phyloP scores from a whole-genome alignment of 2,113 vertebrate species.

The Gracilinanus agilis region DNA sequence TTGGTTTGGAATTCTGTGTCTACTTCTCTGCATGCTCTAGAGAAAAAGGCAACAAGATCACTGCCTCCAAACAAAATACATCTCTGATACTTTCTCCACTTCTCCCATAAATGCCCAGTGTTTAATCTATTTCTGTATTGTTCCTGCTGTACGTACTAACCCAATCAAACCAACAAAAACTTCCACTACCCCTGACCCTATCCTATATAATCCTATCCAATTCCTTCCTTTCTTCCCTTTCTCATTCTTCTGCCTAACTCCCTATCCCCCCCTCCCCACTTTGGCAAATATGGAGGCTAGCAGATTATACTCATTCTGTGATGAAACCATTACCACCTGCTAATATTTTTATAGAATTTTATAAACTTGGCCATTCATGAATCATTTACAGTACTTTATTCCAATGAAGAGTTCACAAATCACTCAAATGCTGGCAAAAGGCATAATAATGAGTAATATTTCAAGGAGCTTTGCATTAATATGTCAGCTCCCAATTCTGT shows the following conservation, averaged over 20 bases:
- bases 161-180: neutral
- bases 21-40: neutral
- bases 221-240: neutral
- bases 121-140: neutral
- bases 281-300: constrained; percentile 59
- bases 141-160: neutral
- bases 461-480: constrained; percentile 63
- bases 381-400: constrained; percentile 77
- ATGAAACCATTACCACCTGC: constrained; percentile 67
- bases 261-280: neutral
- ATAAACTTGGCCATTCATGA: constrained; percentile 73
- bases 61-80: neutral
- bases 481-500: constrained; percentile 44
- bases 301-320: constrained; percentile 57
- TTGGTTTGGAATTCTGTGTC: neutral
- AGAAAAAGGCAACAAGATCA: neutral
- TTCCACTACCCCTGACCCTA: neutral
- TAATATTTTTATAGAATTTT: constrained; percentile 80
- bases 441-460: constrained; percentile 77
- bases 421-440: constrained; percentile 72
- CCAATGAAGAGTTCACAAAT: constrained; percentile 71
- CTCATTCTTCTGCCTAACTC: neutral
- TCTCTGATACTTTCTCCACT: neutral
- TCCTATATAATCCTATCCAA: neutral
- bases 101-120: neutral